Evolutionary conservation across 2,888 invertebrate species (phyloP).

Genomic region (Chelonus formosanus): DNA sequence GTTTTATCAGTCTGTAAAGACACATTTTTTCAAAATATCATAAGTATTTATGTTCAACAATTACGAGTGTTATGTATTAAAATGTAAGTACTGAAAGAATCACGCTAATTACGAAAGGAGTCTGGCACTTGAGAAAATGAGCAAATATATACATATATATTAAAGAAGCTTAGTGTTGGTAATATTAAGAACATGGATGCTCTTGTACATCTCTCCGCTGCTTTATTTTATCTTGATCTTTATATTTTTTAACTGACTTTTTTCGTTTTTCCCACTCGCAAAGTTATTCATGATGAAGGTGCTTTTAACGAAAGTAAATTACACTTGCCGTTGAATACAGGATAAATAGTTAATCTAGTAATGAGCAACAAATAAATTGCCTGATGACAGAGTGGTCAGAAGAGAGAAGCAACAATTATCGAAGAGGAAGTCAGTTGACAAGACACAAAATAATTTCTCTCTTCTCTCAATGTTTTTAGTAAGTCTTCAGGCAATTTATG

Average conservation of each 20-base stretch:
- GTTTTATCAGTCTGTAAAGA: too few species aligned
- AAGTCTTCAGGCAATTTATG: conserved; percentile 57
- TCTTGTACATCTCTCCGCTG: background rate
- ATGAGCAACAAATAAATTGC: conserved; percentile 43
- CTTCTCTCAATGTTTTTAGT: conserved; percentile 35
- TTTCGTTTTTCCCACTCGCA: conserved; percentile 18
- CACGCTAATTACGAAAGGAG: too few species aligned
- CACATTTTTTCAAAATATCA: too few species aligned
- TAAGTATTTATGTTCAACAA: too few species aligned
- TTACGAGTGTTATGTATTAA: too few species aligned
- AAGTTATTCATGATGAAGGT: conserved; percentile 29
- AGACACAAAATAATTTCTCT: too few species aligned
- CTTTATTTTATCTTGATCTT: conserved; percentile 1
- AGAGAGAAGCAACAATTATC: too few species aligned
- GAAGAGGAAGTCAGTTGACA: too few species aligned
- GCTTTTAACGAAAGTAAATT: conserved; percentile 48
- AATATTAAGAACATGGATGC: background rate
- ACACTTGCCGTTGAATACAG: conserved; percentile 46
- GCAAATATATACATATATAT: background rate
- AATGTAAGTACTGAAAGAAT: too few species aligned
- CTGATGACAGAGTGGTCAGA: background rate
- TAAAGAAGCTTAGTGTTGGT: background rate
- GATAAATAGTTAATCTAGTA: conserved; percentile 56
- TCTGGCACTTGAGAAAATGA: too few species aligned
- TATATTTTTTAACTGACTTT: background rate